Evolutionary conservation across 2,888 invertebrate species (phyloP).

Genomic region (Resseliella maxima): DNA sequence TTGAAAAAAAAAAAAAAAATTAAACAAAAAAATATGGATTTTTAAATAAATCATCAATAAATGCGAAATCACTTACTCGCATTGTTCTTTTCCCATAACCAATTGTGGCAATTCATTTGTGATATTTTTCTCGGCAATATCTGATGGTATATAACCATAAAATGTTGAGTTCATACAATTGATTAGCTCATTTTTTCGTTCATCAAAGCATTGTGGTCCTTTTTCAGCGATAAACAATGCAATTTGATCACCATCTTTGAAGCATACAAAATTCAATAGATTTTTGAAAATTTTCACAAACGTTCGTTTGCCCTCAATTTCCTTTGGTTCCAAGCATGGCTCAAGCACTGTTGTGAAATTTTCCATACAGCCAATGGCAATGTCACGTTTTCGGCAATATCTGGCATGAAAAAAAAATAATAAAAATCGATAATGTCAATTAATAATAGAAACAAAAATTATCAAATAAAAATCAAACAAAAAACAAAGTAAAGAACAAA

Average conservation of each 20-base stretch:
- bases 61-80: slow-evolving; percentile 60
- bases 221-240: slow-evolving; percentile 85
- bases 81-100: slow-evolving; percentile 70
- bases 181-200: slow-evolving; percentile 64
- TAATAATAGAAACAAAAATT: no score
- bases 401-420: no score
- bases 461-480: no score
- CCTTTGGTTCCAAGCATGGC: slow-evolving; percentile 74
- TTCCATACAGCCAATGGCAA: slow-evolving; percentile 70
- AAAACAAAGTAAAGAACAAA: neutral
- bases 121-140: slow-evolving; percentile 59
- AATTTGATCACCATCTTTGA: slow-evolving; percentile 84
- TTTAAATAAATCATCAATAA: neutral
- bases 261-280: slow-evolving; percentile 79
- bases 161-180: slow-evolving; percentile 8
- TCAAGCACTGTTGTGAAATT: slow-evolving; percentile 71
- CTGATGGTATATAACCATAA: neutral
- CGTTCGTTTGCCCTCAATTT: slow-evolving; percentile 73
- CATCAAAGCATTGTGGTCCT: slow-evolving; percentile 80
- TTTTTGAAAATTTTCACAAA: slow-evolving; percentile 77
- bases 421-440: no score
- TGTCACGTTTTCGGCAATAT: slow-evolving; percentile 74
- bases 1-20: neutral
- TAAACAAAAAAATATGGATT: neutral
- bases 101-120: slow-evolving; percentile 71